A percentile compares a stretch with the other conserved stretches of the same genome.
These are phyloP conservation scores for Onychomys leucogaster DNA, from an alignment of 2,797 vertebrate species.

Conservation along the genomic window DNA sequence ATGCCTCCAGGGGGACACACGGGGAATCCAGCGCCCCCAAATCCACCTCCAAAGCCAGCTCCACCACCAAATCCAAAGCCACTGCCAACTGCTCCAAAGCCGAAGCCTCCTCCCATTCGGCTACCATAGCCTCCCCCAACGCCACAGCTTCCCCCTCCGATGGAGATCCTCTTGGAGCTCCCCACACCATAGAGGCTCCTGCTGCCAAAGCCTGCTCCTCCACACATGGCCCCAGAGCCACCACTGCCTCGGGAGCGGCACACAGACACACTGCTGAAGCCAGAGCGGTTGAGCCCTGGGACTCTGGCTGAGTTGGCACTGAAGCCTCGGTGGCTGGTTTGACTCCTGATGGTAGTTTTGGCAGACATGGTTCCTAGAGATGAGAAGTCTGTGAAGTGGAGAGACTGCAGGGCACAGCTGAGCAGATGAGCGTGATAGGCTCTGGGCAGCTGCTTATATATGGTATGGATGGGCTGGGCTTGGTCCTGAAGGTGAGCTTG, in stretches of 20 bases:
- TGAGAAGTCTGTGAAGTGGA: neutral
- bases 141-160: conserved; percentile 78
- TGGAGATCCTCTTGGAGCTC: conserved; percentile 86
- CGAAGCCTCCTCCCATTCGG: conserved; percentile 76
- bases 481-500: conserved; percentile 39
- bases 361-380: conserved; percentile 83
- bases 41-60: conserved; percentile 64
- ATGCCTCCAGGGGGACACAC: conserved; percentile 86
- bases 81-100: conserved; percentile 73
- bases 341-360: conserved; percentile 82
- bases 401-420: neutral
- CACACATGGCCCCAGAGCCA: conserved; percentile 65
- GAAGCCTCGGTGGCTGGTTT: conserved; percentile 89
- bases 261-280: conserved; percentile 88
- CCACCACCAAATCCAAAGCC: conserved; percentile 81
- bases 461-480: neutral
- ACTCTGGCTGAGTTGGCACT: conserved; percentile 88
- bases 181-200: conserved; percentile 87
- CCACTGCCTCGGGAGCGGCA: conserved; percentile 83
- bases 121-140: conserved; percentile 72
- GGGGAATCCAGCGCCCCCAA: conserved; percentile 83
- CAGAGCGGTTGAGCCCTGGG: conserved; percentile 81
- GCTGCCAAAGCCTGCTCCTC: conserved; percentile 87
- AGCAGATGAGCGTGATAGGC: conserved; percentile 34
- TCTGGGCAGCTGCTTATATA: conserved; percentile 4